Evolutionary conservation across 1,140 invertebrate species (phyloP).

Genomic region (Lysiphlebus fabarum): DNA sequence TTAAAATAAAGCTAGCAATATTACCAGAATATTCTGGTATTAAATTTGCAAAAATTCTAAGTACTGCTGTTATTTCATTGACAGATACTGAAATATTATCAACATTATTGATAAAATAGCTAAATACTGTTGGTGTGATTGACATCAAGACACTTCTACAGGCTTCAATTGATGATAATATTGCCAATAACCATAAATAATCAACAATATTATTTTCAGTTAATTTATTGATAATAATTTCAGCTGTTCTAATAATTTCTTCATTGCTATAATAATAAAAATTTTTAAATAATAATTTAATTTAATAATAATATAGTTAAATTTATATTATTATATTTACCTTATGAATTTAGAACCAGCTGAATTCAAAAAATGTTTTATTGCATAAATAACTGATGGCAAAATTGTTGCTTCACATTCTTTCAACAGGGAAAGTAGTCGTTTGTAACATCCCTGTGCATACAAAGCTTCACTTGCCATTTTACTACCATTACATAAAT

Average conservation of each 20-base stretch:
- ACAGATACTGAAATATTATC: not conserved
- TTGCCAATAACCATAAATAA: constrained; percentile 40
- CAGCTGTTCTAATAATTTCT: constrained; percentile 33
- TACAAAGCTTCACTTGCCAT: constrained; percentile 40
- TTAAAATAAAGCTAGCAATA: constrained; percentile 34
- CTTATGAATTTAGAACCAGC: constrained; percentile 31
- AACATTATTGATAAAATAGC: constrained; percentile 20
- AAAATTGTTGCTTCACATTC: constrained; percentile 35
- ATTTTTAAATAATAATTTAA: constrained; percentile 8
- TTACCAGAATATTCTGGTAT: constrained; percentile 32
- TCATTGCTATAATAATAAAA: constrained; percentile 32
- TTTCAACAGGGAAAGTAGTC: constrained; percentile 36
- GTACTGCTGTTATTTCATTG: constrained; percentile 37
- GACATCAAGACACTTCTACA: constrained; percentile 28
- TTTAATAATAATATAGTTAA: not conserved
- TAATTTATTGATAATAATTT: not conserved
- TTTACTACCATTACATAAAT: constrained; percentile 36
- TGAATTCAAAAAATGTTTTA: constrained; percentile 35
- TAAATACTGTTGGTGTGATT: constrained; percentile 19
- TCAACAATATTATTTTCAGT: no score
- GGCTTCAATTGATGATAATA: constrained; percentile 39
- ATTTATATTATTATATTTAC: constrained; percentile 16
- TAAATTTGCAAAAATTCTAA: constrained; percentile 44
- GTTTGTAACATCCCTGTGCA: constrained; percentile 40
- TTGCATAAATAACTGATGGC: constrained; percentile 39